phyloP scores from a whole-genome alignment of 2,113 vertebrate species.

The Oncorhynchus mykiss region DNA sequence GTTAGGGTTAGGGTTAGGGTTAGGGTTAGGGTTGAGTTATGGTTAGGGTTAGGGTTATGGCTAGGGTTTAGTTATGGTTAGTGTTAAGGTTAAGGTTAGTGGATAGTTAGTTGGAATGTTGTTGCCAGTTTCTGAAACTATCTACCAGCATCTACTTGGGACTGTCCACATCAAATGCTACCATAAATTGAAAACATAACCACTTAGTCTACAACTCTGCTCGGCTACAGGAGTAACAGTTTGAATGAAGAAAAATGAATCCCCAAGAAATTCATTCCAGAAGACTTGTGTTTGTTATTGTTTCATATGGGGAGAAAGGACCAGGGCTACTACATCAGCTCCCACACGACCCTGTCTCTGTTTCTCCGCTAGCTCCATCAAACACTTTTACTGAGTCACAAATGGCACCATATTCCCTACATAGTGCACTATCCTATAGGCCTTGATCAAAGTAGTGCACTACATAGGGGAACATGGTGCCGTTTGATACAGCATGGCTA shows the following conservation, averaged over 20 bases:
- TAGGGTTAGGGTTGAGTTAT: too few species aligned
- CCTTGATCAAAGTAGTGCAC: too few species aligned
- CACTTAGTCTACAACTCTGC: conserved; percentile 35
- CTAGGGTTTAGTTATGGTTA: too few species aligned
- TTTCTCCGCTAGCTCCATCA: conserved; percentile 48
- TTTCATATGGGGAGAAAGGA: conserved; percentile 52
- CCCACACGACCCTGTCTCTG: conserved; percentile 57
- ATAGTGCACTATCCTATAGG: too few species aligned
- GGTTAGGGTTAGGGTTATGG: too few species aligned
- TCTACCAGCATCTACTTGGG: too few species aligned
- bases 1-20: too few species aligned
- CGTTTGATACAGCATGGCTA: conserved; percentile 16
- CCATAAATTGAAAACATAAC: conserved; percentile 50
- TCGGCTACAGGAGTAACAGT: conserved; percentile 27
- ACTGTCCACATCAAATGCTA: neutral
- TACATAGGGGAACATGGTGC: neutral
- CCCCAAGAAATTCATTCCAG: conserved; percentile 64
- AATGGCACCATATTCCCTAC: too few species aligned
- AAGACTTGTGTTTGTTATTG: conserved; percentile 59
- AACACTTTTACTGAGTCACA: conserved; percentile 40
- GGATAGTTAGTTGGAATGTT: too few species aligned
- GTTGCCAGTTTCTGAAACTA: too few species aligned
- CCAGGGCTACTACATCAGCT: conserved; percentile 64
- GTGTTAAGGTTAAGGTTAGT: too few species aligned
- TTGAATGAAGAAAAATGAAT: conserved; percentile 49